Evolutionary conservation across 2,888 invertebrate species (phyloP), one percentile per base, ranked within the genome.

Genomic region (Pemphredon lugubris): DNA sequence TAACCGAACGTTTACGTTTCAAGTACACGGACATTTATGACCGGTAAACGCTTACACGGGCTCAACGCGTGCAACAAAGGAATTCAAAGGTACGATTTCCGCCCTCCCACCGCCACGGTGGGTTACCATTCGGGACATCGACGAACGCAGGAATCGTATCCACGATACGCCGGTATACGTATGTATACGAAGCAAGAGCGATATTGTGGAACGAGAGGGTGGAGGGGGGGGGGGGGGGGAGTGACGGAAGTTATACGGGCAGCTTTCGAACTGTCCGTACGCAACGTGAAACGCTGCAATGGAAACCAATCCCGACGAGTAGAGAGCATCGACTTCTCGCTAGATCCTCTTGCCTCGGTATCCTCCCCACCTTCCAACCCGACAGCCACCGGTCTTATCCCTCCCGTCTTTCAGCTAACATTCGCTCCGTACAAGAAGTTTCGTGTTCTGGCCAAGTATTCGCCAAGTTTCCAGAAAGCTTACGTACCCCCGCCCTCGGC

Each of bases 381-480:
- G n/a, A n/a, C n/a, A n/a, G n/a, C n/a, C n/a, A n/a, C 71, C n/a
- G 71, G 54, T 58, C 71, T 81, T 69, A 81, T 69, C 72, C 76
- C 72, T 75, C 72, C 59, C 72, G 76, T 75, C 76, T 70, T 65
- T 67, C 69, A 74, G 71, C 71, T 67, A 68, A 74, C 69, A 74
- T 80, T 69, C 77, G 57, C 60, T 60, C 53, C 45, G 48, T 53
- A 66, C 67, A 73, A 68, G 75, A 77, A 80, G 73, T 81, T 72
- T 68, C 70, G 55, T 63, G 73, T 71, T 75, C 64, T 68, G 59
- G 66, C 69, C 74, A 81, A 81, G 79, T 81, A 73, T 80, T 82
- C 72, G 67, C 61, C 68, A 77, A 81, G 81, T 81, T 81, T 81
- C 73, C 66, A 82, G 74, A 80, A 82, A 82, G 79, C 75, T 72